These are phyloP conservation scores for Eulithis testata DNA, from an alignment of 2,888 invertebrate genomes.

Conservation along the genomic window DNA sequence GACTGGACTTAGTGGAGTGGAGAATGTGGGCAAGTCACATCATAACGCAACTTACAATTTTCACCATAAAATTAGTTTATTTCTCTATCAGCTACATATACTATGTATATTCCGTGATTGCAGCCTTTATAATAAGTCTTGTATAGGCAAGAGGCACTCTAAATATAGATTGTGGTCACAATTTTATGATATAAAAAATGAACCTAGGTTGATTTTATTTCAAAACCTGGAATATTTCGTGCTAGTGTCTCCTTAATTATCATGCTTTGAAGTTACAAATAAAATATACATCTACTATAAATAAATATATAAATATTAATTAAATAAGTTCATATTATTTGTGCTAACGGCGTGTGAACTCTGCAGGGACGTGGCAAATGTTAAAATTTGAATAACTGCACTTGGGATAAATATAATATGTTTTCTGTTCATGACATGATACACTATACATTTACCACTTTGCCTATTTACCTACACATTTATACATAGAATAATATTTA, in stretches of 20 bases:
- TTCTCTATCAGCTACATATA: conserved; percentile 80
- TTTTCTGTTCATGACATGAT: conserved; percentile 68
- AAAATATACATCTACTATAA: conserved; percentile 59
- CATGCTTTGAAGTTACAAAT: conserved; percentile 69
- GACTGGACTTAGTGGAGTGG: conserved; percentile 33
- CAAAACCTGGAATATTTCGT: conserved; percentile 75
- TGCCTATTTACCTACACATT: conserved; percentile 83
- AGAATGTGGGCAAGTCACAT: conserved; percentile 67
- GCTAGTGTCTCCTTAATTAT: conserved; percentile 74
- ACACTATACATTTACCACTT: conserved; percentile 70
- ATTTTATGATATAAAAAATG: conserved; percentile 78
- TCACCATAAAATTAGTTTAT: conserved; percentile 81
- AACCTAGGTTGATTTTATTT: conserved; percentile 76
- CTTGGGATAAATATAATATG: conserved; percentile 67
- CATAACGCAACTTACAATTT: conserved; percentile 85
- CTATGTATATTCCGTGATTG: conserved; percentile 83
- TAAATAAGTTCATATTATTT: conserved; percentile 59
- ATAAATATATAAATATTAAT: conserved; percentile 53
- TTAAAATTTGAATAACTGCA: conserved; percentile 86
- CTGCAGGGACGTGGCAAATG: conserved; percentile 79
- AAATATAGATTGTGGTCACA: conserved; percentile 86
- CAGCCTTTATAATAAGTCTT: conserved; percentile 85
- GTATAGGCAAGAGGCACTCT: conserved; percentile 87
- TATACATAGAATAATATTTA: conserved; percentile 87
- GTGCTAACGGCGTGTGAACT: conserved; percentile 80